These are phyloP conservation scores for Hyperopisus bebe DNA, from an alignment of 2,113 vertebrate species.

Conservation along the genomic window DNA sequence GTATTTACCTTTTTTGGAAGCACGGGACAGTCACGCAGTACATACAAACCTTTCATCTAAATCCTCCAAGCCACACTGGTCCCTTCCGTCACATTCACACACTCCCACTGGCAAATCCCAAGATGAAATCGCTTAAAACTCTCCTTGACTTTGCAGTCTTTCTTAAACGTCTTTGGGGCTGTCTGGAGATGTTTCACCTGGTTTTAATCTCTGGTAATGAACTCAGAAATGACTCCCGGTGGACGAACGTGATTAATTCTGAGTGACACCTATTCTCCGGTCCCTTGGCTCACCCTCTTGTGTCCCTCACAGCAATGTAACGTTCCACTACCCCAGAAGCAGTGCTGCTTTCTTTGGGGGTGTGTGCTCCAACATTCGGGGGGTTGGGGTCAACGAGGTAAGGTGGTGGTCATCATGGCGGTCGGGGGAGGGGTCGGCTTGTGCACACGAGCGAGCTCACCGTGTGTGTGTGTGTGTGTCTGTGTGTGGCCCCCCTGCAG, in stretches of 20 bases:
- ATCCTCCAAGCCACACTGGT: background rate
- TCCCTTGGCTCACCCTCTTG: background rate
- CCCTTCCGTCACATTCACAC: background rate
- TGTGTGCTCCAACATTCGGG: constrained; percentile 79
- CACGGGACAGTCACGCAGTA: background rate
- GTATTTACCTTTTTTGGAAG: background rate
- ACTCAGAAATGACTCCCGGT: background rate
- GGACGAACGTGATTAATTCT: background rate
- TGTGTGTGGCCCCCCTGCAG: constrained; percentile 53
- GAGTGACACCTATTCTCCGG: background rate
- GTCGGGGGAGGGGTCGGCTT: background rate
- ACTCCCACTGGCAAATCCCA: background rate
- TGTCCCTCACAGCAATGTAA: constrained; percentile 72
- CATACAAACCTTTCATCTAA: background rate
- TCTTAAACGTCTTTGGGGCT: background rate
- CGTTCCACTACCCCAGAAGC: constrained; percentile 89
- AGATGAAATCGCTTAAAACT: background rate
- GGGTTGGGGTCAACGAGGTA: constrained; percentile 96
- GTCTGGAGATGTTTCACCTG: constrained; percentile 4
- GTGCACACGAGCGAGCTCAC: background rate
- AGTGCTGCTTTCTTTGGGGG: constrained; percentile 89
- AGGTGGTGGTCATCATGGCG: constrained; percentile 26
- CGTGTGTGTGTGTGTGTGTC: background rate
- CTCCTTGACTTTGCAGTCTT: background rate
- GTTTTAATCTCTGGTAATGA: background rate